Evolutionary conservation across 2,113 vertebrate genomes (phyloP).

Genomic region (Engraulis encrasicolus): DNA sequence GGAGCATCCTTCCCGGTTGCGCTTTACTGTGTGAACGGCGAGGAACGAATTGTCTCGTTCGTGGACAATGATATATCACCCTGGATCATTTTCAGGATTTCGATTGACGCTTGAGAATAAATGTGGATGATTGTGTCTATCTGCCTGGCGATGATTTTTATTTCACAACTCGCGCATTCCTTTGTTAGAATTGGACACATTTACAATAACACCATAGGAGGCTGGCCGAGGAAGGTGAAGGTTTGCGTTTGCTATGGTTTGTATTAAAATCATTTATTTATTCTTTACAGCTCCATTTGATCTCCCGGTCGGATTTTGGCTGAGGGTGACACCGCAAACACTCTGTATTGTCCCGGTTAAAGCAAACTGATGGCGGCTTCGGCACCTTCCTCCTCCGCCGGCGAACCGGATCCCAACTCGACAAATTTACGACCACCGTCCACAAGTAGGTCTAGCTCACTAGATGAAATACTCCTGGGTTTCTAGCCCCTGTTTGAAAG

Average conservation of each 20-base stretch:
- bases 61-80: constrained; percentile 30
- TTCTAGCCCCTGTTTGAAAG: constrained; percentile 33
- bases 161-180: background rate
- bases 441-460: constrained; percentile 82
- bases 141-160: background rate
- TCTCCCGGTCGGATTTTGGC: constrained; percentile 50
- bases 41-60: constrained; percentile 48
- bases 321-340: background rate
- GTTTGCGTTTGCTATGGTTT: background rate
- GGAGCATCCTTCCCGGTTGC: background rate
- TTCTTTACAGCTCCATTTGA: background rate
- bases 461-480: constrained; percentile 34
- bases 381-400: constrained; percentile 86
- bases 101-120: constrained; percentile 23
- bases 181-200: background rate
- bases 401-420: constrained; percentile 86
- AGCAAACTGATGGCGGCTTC: constrained; percentile 85
- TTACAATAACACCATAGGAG: background rate
- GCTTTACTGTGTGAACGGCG: constrained; percentile 34
- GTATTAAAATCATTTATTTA: background rate
- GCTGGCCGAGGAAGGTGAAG: background rate
- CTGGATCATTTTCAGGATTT: background rate
- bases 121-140: constrained; percentile 8
- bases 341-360: constrained; percentile 41
- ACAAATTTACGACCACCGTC: constrained; percentile 91